A percentile compares a stretch with the other conserved stretches of the same genome.
Evolutionary conservation across 2,888 invertebrate genomes (phyloP).

Genomic region (Dryobota labecula): DNA sequence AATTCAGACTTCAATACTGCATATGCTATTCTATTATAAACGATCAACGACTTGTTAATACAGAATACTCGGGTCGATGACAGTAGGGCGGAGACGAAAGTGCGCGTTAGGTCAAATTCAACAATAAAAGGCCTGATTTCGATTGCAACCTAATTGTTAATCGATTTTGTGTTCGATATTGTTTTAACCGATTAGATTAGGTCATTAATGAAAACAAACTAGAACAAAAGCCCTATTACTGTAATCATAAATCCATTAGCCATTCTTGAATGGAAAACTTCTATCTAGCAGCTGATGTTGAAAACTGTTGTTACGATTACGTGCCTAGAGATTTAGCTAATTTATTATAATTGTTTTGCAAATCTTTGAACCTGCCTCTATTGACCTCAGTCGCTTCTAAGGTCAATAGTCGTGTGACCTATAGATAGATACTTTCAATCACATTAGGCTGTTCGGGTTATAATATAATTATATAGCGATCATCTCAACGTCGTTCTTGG

Average conservation of each 20-base stretch:
- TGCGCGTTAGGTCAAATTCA: slow-evolving; percentile 24
- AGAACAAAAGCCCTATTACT: background rate
- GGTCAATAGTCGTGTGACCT: slow-evolving; percentile 44
- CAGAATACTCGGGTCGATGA: slow-evolving; percentile 26
- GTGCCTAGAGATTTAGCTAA: background rate
- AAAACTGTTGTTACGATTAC: background rate
- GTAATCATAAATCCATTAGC: slow-evolving; percentile 2
- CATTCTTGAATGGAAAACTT: background rate
- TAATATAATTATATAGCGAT: slow-evolving; percentile 1
- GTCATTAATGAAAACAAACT: slow-evolving; percentile 2
- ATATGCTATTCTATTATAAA: background rate
- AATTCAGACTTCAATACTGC: background rate
- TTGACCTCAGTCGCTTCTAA: slow-evolving; percentile 22
- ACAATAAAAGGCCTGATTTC: slow-evolving; percentile 14
- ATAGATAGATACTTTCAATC: slow-evolving; percentile 2
- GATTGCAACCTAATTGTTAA: background rate
- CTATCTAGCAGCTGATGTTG: background rate
- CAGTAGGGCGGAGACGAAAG: slow-evolving; percentile 8
- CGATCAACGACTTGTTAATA: background rate
- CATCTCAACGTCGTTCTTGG: background rate
- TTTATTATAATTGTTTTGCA: slow-evolving; percentile 10
- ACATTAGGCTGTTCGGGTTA: slow-evolving; percentile 4
- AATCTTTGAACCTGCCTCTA: background rate
- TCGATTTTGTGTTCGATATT: background rate
- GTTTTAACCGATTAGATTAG: background rate